phyloP scores from a whole-genome alignment of 2,888 invertebrate genomes.

The Drosophila borealis region DNA sequence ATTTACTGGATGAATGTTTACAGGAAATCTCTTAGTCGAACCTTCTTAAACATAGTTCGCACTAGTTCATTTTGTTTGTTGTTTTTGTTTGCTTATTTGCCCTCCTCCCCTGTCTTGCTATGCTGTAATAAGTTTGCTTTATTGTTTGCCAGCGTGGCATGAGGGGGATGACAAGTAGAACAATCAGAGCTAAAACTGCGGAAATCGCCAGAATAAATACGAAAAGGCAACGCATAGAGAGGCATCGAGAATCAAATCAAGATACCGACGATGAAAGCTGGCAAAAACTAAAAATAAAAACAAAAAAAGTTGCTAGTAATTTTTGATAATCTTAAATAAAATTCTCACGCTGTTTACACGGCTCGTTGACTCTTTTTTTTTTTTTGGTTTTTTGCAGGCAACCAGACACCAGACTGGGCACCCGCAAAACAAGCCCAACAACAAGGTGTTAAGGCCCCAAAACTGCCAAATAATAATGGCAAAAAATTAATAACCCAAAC shows the following conservation, averaged over 20 bases:
- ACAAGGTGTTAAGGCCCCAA: constrained; percentile 55
- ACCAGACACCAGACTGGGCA: constrained; percentile 46
- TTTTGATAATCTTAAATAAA: constrained; percentile 69
- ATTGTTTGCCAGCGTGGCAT: constrained; percentile 45
- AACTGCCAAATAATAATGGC: constrained; percentile 50
- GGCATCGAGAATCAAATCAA: constrained; percentile 47
- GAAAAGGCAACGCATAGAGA: constrained; percentile 19
- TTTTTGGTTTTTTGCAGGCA: constrained; percentile 28
- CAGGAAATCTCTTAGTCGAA: background rate
- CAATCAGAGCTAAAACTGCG: constrained; percentile 73
- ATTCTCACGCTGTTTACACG: constrained; percentile 83
- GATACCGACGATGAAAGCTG: constrained; percentile 24
- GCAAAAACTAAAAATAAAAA: background rate
- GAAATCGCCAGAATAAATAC: constrained; percentile 73
- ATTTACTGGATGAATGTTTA: background rate
- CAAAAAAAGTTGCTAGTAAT: constrained; percentile 15
- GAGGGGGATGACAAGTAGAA: constrained; percentile 65
- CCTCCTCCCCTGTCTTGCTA: background rate
- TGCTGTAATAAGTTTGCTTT: constrained; percentile 59
- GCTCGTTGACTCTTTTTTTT: constrained; percentile 67
- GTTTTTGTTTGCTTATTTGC: constrained; percentile 14
- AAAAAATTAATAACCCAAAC: constrained; percentile 48
- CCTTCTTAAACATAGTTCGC: background rate
- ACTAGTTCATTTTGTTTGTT: constrained; percentile 20
- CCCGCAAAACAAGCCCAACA: background rate